phyloP scores from a whole-genome alignment of 2,888 invertebrate species.

The Cantharis rustica region DNA sequence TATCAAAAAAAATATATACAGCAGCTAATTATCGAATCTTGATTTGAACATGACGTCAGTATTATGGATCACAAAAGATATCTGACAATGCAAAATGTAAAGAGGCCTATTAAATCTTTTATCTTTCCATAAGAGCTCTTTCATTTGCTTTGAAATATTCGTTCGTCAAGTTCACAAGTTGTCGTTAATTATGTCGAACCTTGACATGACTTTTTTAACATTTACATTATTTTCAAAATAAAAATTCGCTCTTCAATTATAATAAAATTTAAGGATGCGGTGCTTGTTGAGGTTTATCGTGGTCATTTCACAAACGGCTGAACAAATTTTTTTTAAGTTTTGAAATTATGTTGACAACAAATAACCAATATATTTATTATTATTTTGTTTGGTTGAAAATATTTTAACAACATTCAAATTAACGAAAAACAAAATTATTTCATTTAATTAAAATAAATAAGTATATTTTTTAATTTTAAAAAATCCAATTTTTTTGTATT shows the following conservation, averaged over 20 bases:
- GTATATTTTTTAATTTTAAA: too few species aligned
- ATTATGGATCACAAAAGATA: background rate
- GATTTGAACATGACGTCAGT: background rate
- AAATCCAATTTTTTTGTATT: too few species aligned
- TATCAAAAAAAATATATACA: background rate
- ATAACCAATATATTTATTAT: too few species aligned
- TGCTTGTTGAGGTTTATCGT: too few species aligned
- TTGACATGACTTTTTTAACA: conserved; percentile 13
- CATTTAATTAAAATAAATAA: too few species aligned
- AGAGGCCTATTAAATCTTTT: conserved; percentile 23
- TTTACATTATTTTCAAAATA: background rate
- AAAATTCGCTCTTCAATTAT: background rate
- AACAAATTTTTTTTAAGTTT: too few species aligned
- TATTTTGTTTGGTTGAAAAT: too few species aligned
- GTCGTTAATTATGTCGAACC: conserved; percentile 22
- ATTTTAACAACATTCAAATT: too few species aligned
- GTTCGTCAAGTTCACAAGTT: conserved; percentile 14
- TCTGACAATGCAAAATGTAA: background rate
- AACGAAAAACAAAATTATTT: too few species aligned
- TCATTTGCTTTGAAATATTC: conserved; percentile 15
- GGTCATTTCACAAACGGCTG: too few species aligned
- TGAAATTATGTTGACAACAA: too few species aligned
- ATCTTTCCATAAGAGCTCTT: conserved; percentile 21
- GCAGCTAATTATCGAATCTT: background rate
- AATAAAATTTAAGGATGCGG: conserved; percentile 59